Percentiles rank a stretch among this genome's conserved stretches.
Conservation (phyloP, 2,797 vertebrate genomes). For the Betta splendens region DNA sequence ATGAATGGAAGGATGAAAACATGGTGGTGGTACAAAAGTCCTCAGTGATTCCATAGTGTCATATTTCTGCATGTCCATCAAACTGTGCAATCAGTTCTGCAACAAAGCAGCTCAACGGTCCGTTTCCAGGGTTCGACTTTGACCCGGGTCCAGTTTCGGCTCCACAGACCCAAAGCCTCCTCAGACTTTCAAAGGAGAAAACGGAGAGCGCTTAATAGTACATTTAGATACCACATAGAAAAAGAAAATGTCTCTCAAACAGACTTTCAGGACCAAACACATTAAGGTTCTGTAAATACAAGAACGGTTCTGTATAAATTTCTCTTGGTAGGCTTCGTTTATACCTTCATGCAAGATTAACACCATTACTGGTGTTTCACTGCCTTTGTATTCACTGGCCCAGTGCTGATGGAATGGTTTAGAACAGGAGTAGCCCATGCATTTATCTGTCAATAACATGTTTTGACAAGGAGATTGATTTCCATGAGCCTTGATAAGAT, state of each 20-base stretch:
- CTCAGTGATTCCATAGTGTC: slow-evolving; percentile 58
- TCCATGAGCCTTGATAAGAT: slow-evolving; percentile 32
- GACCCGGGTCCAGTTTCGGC: slow-evolving; percentile 28
- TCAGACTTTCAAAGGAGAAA: slow-evolving; percentile 28
- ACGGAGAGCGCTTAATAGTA: slow-evolving; percentile 48
- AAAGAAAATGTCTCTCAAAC: slow-evolving; percentile 35
- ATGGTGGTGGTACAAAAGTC: slow-evolving; percentile 48
- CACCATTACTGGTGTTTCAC: slow-evolving; percentile 38
- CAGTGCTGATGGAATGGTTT: slow-evolving; percentile 69
- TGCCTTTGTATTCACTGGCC: slow-evolving; percentile 34
- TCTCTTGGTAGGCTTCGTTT: slow-evolving; percentile 32
- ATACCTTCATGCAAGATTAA: slow-evolving; percentile 67
- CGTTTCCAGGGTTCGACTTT: slow-evolving; percentile 28
- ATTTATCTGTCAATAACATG: slow-evolving; percentile 38
- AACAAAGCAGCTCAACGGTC: slow-evolving; percentile 54
- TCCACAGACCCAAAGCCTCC: slow-evolving; percentile 29
- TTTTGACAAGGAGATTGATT: slow-evolving; percentile 34
- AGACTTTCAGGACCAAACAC: slow-evolving; percentile 48
- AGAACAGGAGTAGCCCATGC: slow-evolving; percentile 50
- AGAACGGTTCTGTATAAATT: slow-evolving; percentile 43
- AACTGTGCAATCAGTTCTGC: slow-evolving; percentile 55
- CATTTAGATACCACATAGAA: slow-evolving; percentile 38
- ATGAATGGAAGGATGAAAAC: slow-evolving; percentile 63
- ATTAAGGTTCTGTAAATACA: slow-evolving; percentile 38
- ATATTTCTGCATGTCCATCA: slow-evolving; percentile 52